phyloP scores from a whole-genome alignment of 2,113 vertebrate species.

The Saimiri boliviensis region DNA sequence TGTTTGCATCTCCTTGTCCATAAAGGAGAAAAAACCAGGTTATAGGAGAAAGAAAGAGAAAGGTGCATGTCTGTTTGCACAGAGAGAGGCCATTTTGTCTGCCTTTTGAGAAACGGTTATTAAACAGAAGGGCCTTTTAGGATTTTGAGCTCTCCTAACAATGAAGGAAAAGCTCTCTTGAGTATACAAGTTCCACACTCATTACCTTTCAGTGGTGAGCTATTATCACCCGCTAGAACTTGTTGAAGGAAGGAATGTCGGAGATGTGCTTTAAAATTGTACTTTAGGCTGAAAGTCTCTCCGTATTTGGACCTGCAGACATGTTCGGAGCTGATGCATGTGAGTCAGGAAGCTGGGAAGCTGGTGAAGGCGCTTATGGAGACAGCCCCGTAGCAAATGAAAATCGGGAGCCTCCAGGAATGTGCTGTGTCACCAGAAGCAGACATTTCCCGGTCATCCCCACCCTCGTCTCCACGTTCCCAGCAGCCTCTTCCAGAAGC shows the following conservation, averaged over 20 bases:
- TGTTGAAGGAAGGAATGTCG: not conserved
- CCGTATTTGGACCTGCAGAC: not conserved
- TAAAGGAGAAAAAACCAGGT: not conserved
- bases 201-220: not conserved
- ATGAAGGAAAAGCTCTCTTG: not conserved
- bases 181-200: not conserved
- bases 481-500: not conserved
- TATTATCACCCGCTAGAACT: not conserved
- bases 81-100: not conserved
- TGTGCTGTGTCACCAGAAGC: not conserved
- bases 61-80: not conserved
- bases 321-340: fast-evolving
- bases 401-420: not conserved
- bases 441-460: fast-evolving
- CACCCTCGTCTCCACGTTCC: not conserved
- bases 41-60: no score
- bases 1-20: not conserved
- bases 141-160: not conserved
- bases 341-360: not conserved
- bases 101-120: not conserved
- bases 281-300: not conserved
- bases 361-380: no score
- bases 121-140: not conserved
- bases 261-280: not conserved
- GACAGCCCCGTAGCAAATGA: not conserved